Evolutionary conservation across 2,797 vertebrate genomes (phyloP).

Genomic region (Sebastes minor): DNA sequence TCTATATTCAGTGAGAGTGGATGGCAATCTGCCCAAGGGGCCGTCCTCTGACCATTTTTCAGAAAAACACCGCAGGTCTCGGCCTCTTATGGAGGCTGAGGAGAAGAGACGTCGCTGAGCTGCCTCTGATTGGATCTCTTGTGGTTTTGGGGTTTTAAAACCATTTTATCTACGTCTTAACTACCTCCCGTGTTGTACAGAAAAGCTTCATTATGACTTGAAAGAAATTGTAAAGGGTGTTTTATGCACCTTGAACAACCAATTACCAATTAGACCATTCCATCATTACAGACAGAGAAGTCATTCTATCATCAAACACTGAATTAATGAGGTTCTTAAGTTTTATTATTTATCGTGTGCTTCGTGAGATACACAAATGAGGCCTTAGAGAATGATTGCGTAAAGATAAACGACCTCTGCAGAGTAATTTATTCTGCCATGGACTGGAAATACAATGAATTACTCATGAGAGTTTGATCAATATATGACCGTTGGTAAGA

Average conservation of each 20-base stretch:
- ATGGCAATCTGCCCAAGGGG: slow-evolving; percentile 1
- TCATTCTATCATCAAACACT: slow-evolving; percentile 14
- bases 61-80: not conserved
- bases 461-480: slow-evolving; percentile 8
- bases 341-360: slow-evolving; percentile 20
- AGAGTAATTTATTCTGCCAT: not conserved
- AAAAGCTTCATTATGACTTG: slow-evolving; percentile 26
- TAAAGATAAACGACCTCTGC: not conserved
- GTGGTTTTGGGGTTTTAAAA: slow-evolving; percentile 12
- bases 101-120: not conserved
- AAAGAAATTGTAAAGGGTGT: slow-evolving; percentile 15
- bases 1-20: slow-evolving; percentile 25
- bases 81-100: not conserved
- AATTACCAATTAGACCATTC: slow-evolving; percentile 6
- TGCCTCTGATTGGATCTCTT: slow-evolving; percentile 14
- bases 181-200: slow-evolving; percentile 8
- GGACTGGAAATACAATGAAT: slow-evolving; percentile 3
- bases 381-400: not conserved
- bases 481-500: not conserved
- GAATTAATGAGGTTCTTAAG: slow-evolving; percentile 22
- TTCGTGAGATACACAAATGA: not conserved
- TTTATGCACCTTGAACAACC: slow-evolving; percentile 22
- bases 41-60: not conserved
- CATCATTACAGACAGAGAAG: slow-evolving; percentile 4
- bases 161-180: slow-evolving; percentile 19